Evolutionary conservation across 2,888 invertebrate species (phyloP).

Genomic region (Scaptomyza cyrtandrae): DNA sequence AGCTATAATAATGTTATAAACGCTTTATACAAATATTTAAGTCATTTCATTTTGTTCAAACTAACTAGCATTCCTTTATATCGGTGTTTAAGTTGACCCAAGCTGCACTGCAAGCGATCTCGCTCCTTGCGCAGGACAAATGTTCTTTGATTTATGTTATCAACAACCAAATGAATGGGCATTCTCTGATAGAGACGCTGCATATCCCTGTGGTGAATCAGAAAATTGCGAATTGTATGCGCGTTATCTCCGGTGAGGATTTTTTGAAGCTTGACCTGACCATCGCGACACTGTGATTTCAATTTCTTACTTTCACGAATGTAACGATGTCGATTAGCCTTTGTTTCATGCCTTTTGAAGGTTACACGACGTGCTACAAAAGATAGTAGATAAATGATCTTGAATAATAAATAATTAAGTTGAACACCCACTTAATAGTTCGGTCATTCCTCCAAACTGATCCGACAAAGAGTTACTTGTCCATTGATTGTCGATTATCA

Average conservation of each 20-base stretch:
- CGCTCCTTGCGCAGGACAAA: slow-evolving; percentile 83
- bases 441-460: slow-evolving; percentile 79
- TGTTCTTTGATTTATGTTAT: slow-evolving; percentile 83
- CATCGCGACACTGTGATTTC: slow-evolving; percentile 77
- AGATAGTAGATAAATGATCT: neutral
- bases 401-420: too few relatives aligned
- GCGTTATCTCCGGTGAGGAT: slow-evolving; percentile 71
- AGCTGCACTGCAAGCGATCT: slow-evolving; percentile 75
- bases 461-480: slow-evolving; percentile 70
- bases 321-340: slow-evolving; percentile 61
- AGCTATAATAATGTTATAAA: slow-evolving; percentile 47
- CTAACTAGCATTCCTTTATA: slow-evolving; percentile 76
- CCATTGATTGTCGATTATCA: slow-evolving; percentile 82
- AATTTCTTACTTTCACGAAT: slow-evolving; percentile 62
- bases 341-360: slow-evolving; percentile 71
- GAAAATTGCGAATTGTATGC: slow-evolving; percentile 75
- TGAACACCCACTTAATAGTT: slow-evolving; percentile 75
- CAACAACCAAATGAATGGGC: slow-evolving; percentile 80
- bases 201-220: slow-evolving; percentile 81
- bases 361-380: slow-evolving; percentile 66
- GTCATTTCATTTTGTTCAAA: neutral
- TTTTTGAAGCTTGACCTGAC: slow-evolving; percentile 75
- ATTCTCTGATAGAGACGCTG: slow-evolving; percentile 82
- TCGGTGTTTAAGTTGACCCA: slow-evolving; percentile 63
- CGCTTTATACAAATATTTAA: neutral